These are phyloP conservation scores for Cataglyphis albicans DNA, from an alignment of 2,888 invertebrate species.

Conservation along the genomic window DNA sequence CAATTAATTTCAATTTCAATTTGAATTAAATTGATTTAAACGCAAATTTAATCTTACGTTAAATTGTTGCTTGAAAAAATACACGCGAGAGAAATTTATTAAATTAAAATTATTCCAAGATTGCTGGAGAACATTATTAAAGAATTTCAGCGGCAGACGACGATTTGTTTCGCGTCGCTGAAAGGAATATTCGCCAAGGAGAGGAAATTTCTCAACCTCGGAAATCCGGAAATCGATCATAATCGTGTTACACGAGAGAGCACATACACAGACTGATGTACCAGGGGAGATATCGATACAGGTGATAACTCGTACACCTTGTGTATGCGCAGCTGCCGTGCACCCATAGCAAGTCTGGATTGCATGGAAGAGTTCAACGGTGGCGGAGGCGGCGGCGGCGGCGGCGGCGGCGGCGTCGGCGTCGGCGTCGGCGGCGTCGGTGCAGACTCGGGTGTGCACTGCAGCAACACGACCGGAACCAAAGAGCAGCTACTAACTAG, in stretches of 20 bases:
- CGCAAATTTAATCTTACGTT: background rate
- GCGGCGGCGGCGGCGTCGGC: conserved; percentile 84
- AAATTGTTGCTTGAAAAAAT: background rate
- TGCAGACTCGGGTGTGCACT: conserved; percentile 86
- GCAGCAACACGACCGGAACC: conserved; percentile 86
- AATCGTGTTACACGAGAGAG: background rate
- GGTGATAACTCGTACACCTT: conserved; percentile 59
- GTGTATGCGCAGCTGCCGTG: conserved; percentile 91
- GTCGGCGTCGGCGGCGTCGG: conserved; percentile 82
- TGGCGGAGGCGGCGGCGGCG: conserved; percentile 86
- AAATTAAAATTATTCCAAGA: too few species aligned
- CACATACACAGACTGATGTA: background rate
- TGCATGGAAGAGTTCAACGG: conserved; percentile 97
- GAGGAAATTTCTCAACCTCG: background rate
- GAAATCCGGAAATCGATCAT: background rate
- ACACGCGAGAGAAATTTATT: background rate
- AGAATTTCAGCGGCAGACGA: background rate
- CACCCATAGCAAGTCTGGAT: conserved; percentile 96
- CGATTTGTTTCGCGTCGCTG: too few species aligned
- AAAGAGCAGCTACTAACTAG: conserved; percentile 88
- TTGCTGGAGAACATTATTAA: background rate
- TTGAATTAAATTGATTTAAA: background rate
- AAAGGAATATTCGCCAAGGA: background rate
- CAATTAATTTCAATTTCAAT: background rate
- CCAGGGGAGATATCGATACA: conserved; percentile 46